Percentiles rank a stretch among this genome's conserved stretches.
Conservation (phyloP, 2,888 invertebrate species). For the Tanypteryx hageni region DNA sequence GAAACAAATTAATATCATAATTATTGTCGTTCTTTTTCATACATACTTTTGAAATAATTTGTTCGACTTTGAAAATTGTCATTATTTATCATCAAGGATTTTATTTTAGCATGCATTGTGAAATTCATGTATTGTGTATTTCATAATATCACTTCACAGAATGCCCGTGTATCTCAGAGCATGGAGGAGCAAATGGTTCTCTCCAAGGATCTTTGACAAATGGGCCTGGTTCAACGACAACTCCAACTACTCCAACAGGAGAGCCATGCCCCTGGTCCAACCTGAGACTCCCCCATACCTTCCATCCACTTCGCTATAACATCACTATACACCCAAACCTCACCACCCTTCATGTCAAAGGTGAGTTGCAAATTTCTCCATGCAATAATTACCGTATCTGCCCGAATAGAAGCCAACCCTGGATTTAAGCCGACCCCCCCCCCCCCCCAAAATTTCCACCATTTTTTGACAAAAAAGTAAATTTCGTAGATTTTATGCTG, state of each 20-base stretch:
- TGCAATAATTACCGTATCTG: neutral
- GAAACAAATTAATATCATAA: too few species aligned
- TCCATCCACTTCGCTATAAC: slow-evolving; percentile 89
- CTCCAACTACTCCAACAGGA: slow-evolving; percentile 85
- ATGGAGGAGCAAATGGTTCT: slow-evolving; percentile 79
- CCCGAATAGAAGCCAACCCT: too few species aligned
- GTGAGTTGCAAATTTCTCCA: slow-evolving; percentile 75
- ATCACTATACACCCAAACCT: slow-evolving; percentile 95
- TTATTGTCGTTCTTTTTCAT: too few species aligned
- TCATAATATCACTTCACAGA: slow-evolving; percentile 75
- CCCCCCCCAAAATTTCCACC: too few species aligned
- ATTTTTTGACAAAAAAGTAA: too few species aligned
- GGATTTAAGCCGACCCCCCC: too few species aligned
- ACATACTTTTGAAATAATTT: too few species aligned
- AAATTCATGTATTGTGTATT: neutral
- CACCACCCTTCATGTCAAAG: slow-evolving; percentile 92
- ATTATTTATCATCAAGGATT: neutral
- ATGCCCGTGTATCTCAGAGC: slow-evolving; percentile 82
- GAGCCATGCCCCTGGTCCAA: slow-evolving; percentile 88
- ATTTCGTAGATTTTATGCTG: too few species aligned
- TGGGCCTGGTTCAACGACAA: slow-evolving; percentile 78
- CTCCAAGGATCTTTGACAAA: slow-evolving; percentile 72
- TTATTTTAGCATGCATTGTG: neutral
- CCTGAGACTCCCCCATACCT: slow-evolving; percentile 86
- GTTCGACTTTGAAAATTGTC: too few species aligned